These are phyloP conservation scores for Eudemis profundana DNA, from an alignment of 2,888 invertebrate genomes.

Conservation along the genomic window DNA sequence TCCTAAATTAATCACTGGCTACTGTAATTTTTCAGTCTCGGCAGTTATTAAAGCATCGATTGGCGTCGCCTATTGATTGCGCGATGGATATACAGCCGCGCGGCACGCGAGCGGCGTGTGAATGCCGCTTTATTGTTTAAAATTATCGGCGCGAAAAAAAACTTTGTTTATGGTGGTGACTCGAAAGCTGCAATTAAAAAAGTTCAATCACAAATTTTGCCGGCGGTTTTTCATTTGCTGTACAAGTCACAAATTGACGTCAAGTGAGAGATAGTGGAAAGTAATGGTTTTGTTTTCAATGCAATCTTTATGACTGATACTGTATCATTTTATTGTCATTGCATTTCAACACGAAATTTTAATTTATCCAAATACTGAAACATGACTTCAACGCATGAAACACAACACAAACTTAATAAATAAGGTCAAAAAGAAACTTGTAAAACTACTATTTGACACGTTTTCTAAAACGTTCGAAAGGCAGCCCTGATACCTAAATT, in stretches of 20 bases:
- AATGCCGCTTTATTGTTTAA: conserved; percentile 46
- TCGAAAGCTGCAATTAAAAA: not conserved
- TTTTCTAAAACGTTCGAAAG: not conserved
- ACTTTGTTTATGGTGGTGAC: conserved; percentile 13
- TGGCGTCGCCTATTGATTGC: conserved; percentile 79
- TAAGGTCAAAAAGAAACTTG: not conserved
- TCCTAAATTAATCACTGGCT: conserved; percentile 48
- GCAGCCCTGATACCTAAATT: not conserved
- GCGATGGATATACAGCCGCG: conserved; percentile 69
- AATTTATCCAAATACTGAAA: too few species aligned
- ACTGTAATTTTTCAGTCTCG: conserved; percentile 47
- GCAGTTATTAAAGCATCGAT: conserved; percentile 77
- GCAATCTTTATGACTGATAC: too few species aligned
- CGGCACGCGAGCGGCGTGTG: conserved; percentile 66
- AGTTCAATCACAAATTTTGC: not conserved
- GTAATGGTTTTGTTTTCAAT: too few species aligned
- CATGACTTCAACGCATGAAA: too few species aligned
- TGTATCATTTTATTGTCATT: too few species aligned
- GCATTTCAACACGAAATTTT: too few species aligned
- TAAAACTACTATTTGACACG: not conserved
- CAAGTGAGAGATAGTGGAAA: too few species aligned
- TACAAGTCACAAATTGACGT: too few species aligned
- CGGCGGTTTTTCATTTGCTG: not conserved
- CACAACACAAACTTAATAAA: not conserved
- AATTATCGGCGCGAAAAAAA: conserved; percentile 26